phyloP scores from a whole-genome alignment of 2,888 invertebrate species.

The Timandra comae region DNA sequence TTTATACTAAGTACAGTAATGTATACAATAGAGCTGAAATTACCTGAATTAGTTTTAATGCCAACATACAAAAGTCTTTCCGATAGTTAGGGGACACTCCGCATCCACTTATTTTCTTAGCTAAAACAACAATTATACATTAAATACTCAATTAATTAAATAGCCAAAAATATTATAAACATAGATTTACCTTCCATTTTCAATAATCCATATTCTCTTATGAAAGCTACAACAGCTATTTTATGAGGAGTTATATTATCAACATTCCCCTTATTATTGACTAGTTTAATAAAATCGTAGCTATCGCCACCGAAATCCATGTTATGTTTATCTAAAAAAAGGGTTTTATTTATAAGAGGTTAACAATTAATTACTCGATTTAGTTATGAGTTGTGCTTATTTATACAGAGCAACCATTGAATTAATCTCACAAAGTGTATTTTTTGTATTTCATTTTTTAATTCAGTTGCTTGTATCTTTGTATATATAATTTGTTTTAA shows the following conservation, averaged over 20 bases:
- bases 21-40: too few species aligned
- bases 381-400: too few species aligned
- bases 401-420: too few species aligned
- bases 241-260: slow-evolving; percentile 88
- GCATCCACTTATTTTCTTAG: slow-evolving; percentile 68
- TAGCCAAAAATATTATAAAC: slow-evolving; percentile 1
- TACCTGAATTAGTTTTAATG: slow-evolving; percentile 87
- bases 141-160: background rate
- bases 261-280: slow-evolving; percentile 60
- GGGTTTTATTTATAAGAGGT: too few species aligned
- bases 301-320: slow-evolving; percentile 57
- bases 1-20: too few species aligned
- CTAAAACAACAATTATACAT: slow-evolving; percentile 48
- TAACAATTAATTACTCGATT: too few species aligned
- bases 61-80: slow-evolving; percentile 87
- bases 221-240: slow-evolving; percentile 85
- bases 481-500: too few species aligned
- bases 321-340: too few species aligned
- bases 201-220: slow-evolving; percentile 84
- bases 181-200: slow-evolving; percentile 71
- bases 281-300: slow-evolving; percentile 55
- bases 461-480: too few species aligned
- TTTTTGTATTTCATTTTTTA: too few species aligned
- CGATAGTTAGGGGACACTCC: slow-evolving; percentile 78
- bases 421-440: too few species aligned